These are phyloP conservation scores for Solenodon paradoxus DNA, from an alignment of 2,113 vertebrate species.

Conservation along the genomic window DNA sequence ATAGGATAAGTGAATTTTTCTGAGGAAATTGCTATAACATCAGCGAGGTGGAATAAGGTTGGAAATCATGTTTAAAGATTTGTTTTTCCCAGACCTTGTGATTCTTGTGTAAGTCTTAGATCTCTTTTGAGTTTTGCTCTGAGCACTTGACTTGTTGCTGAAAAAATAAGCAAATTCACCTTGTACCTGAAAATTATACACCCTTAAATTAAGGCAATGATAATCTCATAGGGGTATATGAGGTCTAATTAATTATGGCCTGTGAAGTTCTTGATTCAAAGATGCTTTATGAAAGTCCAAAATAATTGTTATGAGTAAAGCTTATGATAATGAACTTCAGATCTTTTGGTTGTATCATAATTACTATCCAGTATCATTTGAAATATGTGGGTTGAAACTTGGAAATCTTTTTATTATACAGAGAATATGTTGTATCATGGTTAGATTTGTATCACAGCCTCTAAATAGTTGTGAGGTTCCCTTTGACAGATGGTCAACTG, in stretches of 20 bases:
- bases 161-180: conserved; percentile 25
- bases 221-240: conserved; percentile 30
- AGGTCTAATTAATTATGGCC: conserved; percentile 39
- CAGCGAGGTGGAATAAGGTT: conserved; percentile 9
- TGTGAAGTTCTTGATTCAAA: conserved; percentile 59
- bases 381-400: conserved; percentile 33
- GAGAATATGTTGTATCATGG: conserved; percentile 43
- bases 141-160: conserved; percentile 40
- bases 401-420: conserved; percentile 39
- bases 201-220: conserved; percentile 53
- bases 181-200: conserved; percentile 42
- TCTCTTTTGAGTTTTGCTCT: conserved; percentile 22
- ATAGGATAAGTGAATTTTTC: conserved; percentile 14
- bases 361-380: conserved; percentile 39
- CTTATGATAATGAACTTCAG: conserved; percentile 14
- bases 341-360: conserved; percentile 19
- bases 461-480: conserved; percentile 63
- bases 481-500: conserved; percentile 72
- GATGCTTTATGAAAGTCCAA: conserved; percentile 28
- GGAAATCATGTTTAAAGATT: conserved; percentile 49
- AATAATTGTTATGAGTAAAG: conserved; percentile 39
- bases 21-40: conserved; percentile 33
- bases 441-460: conserved; percentile 60
- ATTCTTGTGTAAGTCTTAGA: conserved; percentile 44
- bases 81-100: conserved; percentile 19